Percentiles rank a stretch among this genome's conserved stretches.
These are phyloP conservation scores for Lacanobia wlatinum DNA, from an alignment of 2,888 invertebrate genomes.

Conservation along the genomic window DNA sequence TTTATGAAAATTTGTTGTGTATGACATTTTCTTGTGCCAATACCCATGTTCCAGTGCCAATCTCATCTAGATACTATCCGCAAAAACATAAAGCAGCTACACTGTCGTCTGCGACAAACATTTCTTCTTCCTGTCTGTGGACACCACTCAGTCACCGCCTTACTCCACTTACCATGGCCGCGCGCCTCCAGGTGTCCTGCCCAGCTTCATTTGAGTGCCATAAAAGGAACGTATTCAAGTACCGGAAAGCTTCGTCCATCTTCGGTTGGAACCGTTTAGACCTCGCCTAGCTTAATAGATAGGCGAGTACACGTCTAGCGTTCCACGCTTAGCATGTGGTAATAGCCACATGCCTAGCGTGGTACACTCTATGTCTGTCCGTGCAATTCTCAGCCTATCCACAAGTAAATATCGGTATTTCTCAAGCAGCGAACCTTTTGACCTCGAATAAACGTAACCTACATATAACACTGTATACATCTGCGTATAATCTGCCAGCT, in stretches of 20 bases:
- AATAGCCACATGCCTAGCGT: background rate
- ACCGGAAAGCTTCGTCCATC: too few relatives aligned
- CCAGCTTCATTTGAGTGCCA: too few relatives aligned
- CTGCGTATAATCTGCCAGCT: constrained; percentile 26
- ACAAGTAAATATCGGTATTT: background rate
- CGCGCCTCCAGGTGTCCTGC: too few relatives aligned
- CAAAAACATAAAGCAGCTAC: too few relatives aligned
- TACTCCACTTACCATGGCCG: too few relatives aligned
- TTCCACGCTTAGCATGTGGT: too few relatives aligned
- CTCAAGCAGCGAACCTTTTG: constrained; percentile 8
- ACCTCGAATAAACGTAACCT: constrained; percentile 1
- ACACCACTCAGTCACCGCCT: too few relatives aligned
- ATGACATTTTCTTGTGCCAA: background rate
- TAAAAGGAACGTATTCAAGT: too few relatives aligned
- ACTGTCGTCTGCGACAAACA: too few relatives aligned
- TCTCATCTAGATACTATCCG: too few relatives aligned
- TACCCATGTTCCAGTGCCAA: background rate
- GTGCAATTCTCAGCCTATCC: background rate
- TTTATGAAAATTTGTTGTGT: background rate
- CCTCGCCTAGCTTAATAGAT: background rate
- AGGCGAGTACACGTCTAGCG: too few relatives aligned
- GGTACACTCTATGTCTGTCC: background rate
- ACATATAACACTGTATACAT: background rate
- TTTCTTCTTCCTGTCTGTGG: too few relatives aligned
- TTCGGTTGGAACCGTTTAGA: background rate